Evolutionary conservation across 1,140 invertebrate genomes (phyloP).

Genomic region (Sarcophaga peregrina): DNA sequence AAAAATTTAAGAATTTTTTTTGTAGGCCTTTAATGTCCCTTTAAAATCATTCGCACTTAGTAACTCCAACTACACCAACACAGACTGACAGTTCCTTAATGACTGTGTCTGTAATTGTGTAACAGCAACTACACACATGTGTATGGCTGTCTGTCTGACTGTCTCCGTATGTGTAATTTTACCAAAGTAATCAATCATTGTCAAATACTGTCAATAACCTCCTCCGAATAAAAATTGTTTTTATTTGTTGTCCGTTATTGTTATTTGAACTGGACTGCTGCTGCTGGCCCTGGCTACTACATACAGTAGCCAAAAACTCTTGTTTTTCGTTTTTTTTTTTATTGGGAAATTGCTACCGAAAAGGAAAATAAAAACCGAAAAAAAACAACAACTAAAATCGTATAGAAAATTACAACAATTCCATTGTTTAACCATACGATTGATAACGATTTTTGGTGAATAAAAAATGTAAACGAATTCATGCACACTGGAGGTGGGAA

Average conservation of each 20-base stretch:
- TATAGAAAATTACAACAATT: slow-evolving; percentile 4
- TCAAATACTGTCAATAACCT: slow-evolving; percentile 38
- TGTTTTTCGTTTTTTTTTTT: not conserved
- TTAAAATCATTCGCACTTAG: no score
- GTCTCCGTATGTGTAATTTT: no score
- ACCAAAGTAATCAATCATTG: slow-evolving; percentile 42
- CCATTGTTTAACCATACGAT: slow-evolving; percentile 20
- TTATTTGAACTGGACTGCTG: no score
- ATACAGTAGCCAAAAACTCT: not conserved
- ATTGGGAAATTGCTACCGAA: not conserved
- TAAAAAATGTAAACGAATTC: not conserved
- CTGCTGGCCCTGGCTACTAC: no score
- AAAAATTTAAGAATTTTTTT: no score
- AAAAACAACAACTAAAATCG: not conserved
- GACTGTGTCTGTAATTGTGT: no score
- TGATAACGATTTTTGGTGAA: not conserved
- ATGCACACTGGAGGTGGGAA: not conserved
- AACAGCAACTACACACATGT: no score
- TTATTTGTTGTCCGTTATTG: not conserved
- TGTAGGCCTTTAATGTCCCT: no score
- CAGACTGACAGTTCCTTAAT: no score
- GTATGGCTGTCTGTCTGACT: no score
- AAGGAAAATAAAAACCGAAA: not conserved
- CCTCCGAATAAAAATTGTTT: not conserved
- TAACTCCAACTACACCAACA: no score